These are phyloP conservation scores for Tridacna crocea DNA, from an alignment of 2,888 invertebrate genomes.

Conservation along the genomic window DNA sequence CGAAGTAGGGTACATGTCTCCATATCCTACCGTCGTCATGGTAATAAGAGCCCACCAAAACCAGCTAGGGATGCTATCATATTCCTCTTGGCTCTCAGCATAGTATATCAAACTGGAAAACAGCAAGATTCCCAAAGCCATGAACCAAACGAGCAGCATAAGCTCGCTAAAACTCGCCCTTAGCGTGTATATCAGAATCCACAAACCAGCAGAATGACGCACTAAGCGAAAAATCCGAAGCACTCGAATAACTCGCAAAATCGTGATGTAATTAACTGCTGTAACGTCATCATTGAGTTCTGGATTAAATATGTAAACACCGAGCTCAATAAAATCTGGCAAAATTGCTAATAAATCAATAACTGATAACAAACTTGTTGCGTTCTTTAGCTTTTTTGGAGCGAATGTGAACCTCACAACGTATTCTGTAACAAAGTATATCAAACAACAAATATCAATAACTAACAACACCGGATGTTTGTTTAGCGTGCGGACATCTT, in stretches of 20 bases:
- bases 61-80: conserved; percentile 75
- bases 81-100: conserved; percentile 69
- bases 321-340: conserved; percentile 72
- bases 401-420: conserved; percentile 39
- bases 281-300: conserved; percentile 38
- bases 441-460: conserved; percentile 54
- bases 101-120: conserved; percentile 78
- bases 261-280: conserved; percentile 62
- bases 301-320: conserved; percentile 56
- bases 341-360: conserved; percentile 64
- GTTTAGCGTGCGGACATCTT: not conserved
- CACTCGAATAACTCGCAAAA: conserved; percentile 72
- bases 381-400: conserved; percentile 33
- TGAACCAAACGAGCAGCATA: conserved; percentile 73
- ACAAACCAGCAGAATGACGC: conserved; percentile 75
- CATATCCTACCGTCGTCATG: conserved; percentile 82
- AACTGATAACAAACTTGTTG: conserved; percentile 47
- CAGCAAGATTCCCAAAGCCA: conserved; percentile 76
- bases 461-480: conserved; percentile 57
- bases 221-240: conserved; percentile 75
- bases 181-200: conserved; percentile 79
- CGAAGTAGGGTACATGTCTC: conserved; percentile 78
- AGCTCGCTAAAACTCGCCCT: conserved; percentile 77
- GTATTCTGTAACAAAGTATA: conserved; percentile 57
- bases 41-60: conserved; percentile 82